Base-by-base conservation (phyloP, 2,113 vertebrate species). In the Thomomys bottae region DNA sequence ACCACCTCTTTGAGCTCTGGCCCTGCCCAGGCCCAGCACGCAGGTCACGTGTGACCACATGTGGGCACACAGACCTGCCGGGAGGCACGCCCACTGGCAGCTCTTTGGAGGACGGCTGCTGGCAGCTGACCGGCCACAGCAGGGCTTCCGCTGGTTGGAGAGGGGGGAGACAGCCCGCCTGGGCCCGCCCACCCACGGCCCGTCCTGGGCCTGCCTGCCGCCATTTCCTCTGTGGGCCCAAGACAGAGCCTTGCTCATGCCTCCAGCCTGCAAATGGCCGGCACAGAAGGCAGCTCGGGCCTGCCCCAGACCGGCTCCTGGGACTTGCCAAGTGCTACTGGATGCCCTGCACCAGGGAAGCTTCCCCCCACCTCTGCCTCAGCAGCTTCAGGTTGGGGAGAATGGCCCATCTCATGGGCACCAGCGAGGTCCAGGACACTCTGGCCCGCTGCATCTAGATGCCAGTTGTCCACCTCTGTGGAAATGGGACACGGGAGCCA, bases 221-320 rank as follows among this genome's bases (percentile, higher is more conserved):
- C 95, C 95, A 95, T 96, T 96, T 96, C 94, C 95, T 96, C 82
- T 75, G 68, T n/a, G 12, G 49, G 49, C 45, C 63, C 12, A 6
- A 88, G 85, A 82, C 68, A 17, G 7, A 93, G 93, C 49, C 88
- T 84, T 84, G 8, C 21, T 30, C 38, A 78, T 4, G 20, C 6
- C 36, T 59, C 10, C 28, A 5, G 78, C 23, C 40, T 90, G 92
- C 90, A 96, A 95, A 95, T 96, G 96, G 96, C 96, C 32, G 85
- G 85, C 54, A 17, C 85, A 49, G 66, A 54, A 10, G 68, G 38
- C 15, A 1, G 63, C 0, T 10, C 38, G 1, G 3, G 68, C 24
- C 83, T 10, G 76, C 61, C 92, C n/a, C 2, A 3, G n/a, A n/a
- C n/a, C n/a, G 32, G 68, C 68, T 64, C 20, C 82, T 18, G 70